These are phyloP conservation scores for Musca vetustissima DNA, from an alignment of 1,140 invertebrate genomes.

Conservation along the genomic window DNA sequence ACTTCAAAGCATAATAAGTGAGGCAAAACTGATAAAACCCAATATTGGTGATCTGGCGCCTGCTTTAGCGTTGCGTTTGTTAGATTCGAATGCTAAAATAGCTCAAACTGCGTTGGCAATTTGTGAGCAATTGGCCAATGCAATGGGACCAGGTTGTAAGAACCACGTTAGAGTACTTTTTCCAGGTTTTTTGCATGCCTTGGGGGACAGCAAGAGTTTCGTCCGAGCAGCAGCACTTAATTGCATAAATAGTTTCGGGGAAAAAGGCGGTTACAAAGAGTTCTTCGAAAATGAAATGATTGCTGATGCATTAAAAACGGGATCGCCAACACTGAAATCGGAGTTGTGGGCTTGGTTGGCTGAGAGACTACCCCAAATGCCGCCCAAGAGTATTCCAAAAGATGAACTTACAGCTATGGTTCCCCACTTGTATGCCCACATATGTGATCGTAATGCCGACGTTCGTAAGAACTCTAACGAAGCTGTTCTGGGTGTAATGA, in stretches of 20 bases:
- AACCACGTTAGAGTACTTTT: conserved; percentile 78
- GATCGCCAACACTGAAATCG: conserved; percentile 77
- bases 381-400: conserved; percentile 72
- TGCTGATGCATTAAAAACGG: conserved; percentile 78
- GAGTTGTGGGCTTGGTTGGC: conserved; percentile 85
- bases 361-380: conserved; percentile 73
- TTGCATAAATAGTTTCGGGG: conserved; percentile 82
- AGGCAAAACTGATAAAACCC: conserved; percentile 78
- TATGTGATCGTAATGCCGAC: conserved; percentile 90
- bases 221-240: conserved; percentile 76
- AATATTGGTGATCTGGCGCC: conserved; percentile 82
- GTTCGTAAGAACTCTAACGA: conserved; percentile 89
- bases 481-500: conserved; percentile 88
- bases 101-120: conserved; percentile 79
- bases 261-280: conserved; percentile 76
- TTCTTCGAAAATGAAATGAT: conserved; percentile 86
- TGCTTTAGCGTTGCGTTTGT: conserved; percentile 71
- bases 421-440: conserved; percentile 75
- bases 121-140: conserved; percentile 74
- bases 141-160: conserved; percentile 81
- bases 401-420: conserved; percentile 81
- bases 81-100: conserved; percentile 90
- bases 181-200: conserved; percentile 77
- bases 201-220: conserved; percentile 71
- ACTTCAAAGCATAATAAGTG: conserved; percentile 63